phyloP scores from a whole-genome alignment of 2,888 invertebrate genomes.

The Sarcophaga caerulescens region DNA sequence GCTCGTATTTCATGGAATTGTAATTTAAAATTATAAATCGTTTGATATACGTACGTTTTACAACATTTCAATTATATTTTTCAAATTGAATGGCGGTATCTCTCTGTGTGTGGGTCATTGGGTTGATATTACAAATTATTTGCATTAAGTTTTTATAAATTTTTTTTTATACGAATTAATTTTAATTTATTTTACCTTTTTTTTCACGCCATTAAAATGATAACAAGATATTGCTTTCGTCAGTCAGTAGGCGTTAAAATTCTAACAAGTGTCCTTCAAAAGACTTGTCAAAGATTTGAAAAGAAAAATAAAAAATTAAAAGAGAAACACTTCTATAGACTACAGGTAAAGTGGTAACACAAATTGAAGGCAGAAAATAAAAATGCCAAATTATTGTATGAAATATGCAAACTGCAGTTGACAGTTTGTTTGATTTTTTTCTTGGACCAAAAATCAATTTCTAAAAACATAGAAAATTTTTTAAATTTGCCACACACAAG shows the following conservation, averaged over 20 bases:
- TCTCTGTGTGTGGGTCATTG: conserved; percentile 63
- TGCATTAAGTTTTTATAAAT: conserved; percentile 57
- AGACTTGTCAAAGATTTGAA: conserved; percentile 33
- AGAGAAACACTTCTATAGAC: not conserved
- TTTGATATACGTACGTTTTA: conserved; percentile 33
- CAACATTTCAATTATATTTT: conserved; percentile 59
- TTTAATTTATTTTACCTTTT: conserved; percentile 1
- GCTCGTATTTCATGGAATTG: conserved; percentile 4
- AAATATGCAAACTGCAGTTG: not conserved
- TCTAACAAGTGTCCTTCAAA: conserved; percentile 67
- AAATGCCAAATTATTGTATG: not conserved
- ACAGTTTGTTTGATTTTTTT: not conserved
- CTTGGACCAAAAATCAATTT: not conserved
- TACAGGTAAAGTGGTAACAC: not conserved
- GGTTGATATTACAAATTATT: conserved; percentile 66
- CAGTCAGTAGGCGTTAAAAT: conserved; percentile 58
- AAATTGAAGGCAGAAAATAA: not conserved
- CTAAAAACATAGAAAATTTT: not conserved
- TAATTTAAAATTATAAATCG: conserved; percentile 25
- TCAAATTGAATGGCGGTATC: conserved; percentile 48
- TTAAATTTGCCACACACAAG: conserved; percentile 12
- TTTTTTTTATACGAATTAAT: conserved; percentile 30
- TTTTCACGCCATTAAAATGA: conserved; percentile 59
- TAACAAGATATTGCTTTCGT: conserved; percentile 39
- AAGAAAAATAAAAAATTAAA: too few relatives aligned